Conservation (phyloP, 1,140 invertebrate genomes). For the Drosophila melanogaster region DNA sequence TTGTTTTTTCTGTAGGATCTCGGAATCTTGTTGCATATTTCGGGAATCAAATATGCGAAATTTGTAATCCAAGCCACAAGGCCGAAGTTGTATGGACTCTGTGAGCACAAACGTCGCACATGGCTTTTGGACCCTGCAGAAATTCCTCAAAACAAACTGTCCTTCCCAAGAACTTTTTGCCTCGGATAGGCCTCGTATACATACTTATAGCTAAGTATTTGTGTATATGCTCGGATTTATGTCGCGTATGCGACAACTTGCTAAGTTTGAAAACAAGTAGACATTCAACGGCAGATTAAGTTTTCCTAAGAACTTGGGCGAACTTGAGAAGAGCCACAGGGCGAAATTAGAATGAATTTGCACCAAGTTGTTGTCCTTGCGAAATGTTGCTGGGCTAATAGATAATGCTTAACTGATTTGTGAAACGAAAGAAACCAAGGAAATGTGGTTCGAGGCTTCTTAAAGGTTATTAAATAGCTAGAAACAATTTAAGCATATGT, state of each 20-base stretch:
- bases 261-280: constrained; percentile 36
- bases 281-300: constrained; percentile 38
- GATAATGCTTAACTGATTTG: constrained; percentile 20
- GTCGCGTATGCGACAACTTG: constrained; percentile 63
- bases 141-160: constrained; percentile 37
- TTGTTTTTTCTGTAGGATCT: no score
- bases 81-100: constrained; percentile 68
- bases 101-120: constrained; percentile 73
- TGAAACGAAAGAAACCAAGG: constrained; percentile 1
- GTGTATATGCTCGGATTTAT: constrained; percentile 62
- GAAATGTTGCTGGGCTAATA: constrained; percentile 18
- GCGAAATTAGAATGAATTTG: constrained; percentile 35
- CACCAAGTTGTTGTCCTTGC: constrained; percentile 11
- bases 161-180: constrained; percentile 54
- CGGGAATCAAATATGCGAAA: constrained; percentile 33
- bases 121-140: constrained; percentile 44
- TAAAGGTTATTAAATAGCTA: constrained; percentile 3
- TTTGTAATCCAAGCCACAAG: constrained; percentile 49
- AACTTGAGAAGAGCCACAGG: constrained; percentile 23
- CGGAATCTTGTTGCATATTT: constrained; percentile 49
- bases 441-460: constrained; percentile 1
- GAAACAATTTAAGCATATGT: not conserved
- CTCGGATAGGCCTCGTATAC: constrained; percentile 59
- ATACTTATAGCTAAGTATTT: constrained; percentile 24
- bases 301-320: constrained; percentile 38